These are phyloP conservation scores for Blastobasis lacticolella DNA, from an alignment of 2,888 invertebrate genomes.

Conservation along the genomic window DNA sequence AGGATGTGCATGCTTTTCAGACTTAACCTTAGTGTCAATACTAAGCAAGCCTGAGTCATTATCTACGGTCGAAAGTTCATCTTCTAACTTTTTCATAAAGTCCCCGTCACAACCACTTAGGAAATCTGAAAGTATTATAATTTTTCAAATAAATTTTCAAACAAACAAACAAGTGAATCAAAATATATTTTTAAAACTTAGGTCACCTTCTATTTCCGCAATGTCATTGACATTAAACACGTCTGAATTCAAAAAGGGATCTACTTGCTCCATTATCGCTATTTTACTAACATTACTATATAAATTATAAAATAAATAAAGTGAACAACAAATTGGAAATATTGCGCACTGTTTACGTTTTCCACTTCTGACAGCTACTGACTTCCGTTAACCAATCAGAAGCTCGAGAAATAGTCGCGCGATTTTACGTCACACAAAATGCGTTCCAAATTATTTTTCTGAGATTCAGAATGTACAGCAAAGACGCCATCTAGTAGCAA, in stretches of 20 bases:
- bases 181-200: not conserved
- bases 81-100: conserved; percentile 71
- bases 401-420: conserved; percentile 64
- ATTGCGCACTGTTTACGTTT: conserved; percentile 45
- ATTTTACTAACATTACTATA: conserved; percentile 2
- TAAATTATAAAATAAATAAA: conserved; percentile 4
- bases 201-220: conserved; percentile 80
- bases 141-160: not conserved
- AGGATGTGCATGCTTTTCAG: conserved; percentile 36
- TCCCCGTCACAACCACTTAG: conserved; percentile 80
- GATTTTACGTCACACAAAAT: conserved; percentile 65
- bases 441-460: too few relatives aligned
- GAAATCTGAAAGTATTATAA: conserved; percentile 67
- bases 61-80: conserved; percentile 52
- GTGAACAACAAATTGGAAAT: conserved; percentile 11
- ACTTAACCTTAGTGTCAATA: conserved; percentile 42
- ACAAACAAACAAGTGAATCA: not conserved
- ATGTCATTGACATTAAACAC: conserved; percentile 80
- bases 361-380: conserved; percentile 42
- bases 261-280: conserved; percentile 48
- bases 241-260: conserved; percentile 61
- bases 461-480: too few relatives aligned
- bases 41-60: conserved; percentile 42
- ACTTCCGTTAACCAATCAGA: conserved; percentile 71
- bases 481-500: too few relatives aligned